Percentiles rank a stretch among this genome's conserved stretches.
Conservation (phyloP, 2,888 invertebrate species). For the Pterostichus niger region DNA sequence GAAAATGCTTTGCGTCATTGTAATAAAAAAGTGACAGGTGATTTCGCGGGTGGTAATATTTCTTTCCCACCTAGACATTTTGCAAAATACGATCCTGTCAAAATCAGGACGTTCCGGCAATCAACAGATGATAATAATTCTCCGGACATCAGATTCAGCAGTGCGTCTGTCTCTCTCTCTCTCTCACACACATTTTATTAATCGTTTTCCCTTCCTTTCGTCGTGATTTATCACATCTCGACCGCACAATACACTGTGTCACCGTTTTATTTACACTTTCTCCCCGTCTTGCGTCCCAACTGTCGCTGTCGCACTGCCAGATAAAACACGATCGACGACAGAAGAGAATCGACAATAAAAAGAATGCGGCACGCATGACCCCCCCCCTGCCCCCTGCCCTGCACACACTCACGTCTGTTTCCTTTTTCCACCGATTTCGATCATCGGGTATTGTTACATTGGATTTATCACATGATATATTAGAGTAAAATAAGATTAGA, state of each 20-base stretch:
- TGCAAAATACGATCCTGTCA: conserved; percentile 58
- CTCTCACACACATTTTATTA: conserved; percentile 59
- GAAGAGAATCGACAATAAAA: conserved; percentile 50
- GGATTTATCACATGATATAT: conserved; percentile 43
- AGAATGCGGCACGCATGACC: conserved; percentile 40
- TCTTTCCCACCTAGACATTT: conserved; percentile 53
- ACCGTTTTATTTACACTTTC: conserved; percentile 57
- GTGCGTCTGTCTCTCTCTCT: conserved; percentile 42
- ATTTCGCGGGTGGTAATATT: conserved; percentile 43
- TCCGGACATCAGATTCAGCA: conserved; percentile 52
- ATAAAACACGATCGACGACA: conserved; percentile 57
- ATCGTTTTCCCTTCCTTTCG: conserved; percentile 59
- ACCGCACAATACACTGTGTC: conserved; percentile 61
- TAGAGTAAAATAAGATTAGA: conserved; percentile 32
- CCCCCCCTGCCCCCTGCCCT: background rate
- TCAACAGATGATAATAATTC: conserved; percentile 62
- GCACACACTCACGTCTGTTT: background rate
- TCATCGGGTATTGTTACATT: conserved; percentile 7
- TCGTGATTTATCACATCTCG: conserved; percentile 62
- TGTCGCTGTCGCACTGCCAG: conserved; percentile 16
- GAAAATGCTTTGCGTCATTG: conserved; percentile 41
- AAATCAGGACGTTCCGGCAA: conserved; percentile 56
- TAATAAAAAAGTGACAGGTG: conserved; percentile 61
- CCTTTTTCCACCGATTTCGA: conserved; percentile 13
- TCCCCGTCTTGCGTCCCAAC: conserved; percentile 16